Conservation (phyloP, 53 echinoderm and acorn worm genomes). For the Echinometra lucunter region DNA sequence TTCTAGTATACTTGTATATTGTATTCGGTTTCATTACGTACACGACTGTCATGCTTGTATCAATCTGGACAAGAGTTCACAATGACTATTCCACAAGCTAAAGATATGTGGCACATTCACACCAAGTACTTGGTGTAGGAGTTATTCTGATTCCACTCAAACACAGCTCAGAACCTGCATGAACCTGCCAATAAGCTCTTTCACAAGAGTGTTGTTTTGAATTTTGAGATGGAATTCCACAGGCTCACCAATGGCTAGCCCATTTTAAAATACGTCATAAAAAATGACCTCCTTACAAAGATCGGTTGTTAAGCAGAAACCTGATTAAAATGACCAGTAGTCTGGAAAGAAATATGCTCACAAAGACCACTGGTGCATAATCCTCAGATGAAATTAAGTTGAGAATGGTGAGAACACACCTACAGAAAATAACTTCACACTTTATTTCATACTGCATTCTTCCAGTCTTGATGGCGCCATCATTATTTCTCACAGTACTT, state of each 20-base stretch:
- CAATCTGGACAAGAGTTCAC: neutral
- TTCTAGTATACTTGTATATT: neutral
- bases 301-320: too few species aligned
- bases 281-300: too few species aligned
- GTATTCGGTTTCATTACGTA: neutral
- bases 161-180: too few species aligned
- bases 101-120: neutral
- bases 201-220: neutral
- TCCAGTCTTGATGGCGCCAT: neutral
- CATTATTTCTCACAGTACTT: neutral
- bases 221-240: neutral
- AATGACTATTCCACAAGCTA: neutral
- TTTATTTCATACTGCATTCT: neutral
- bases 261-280: too few species aligned
- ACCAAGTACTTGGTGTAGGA: neutral
- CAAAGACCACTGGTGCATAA: too few species aligned
- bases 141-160: neutral
- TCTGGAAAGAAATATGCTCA: too few species aligned
- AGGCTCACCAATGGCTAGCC: too few species aligned
- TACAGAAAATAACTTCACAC: neutral
- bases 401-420: too few species aligned
- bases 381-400: too few species aligned
- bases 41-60: conserved; percentile 14
- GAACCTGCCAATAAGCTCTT: neutral
- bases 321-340: too few species aligned